phyloP scores from a whole-genome alignment of 2,888 invertebrate genomes.

The Zaprionus lineosus region DNA sequence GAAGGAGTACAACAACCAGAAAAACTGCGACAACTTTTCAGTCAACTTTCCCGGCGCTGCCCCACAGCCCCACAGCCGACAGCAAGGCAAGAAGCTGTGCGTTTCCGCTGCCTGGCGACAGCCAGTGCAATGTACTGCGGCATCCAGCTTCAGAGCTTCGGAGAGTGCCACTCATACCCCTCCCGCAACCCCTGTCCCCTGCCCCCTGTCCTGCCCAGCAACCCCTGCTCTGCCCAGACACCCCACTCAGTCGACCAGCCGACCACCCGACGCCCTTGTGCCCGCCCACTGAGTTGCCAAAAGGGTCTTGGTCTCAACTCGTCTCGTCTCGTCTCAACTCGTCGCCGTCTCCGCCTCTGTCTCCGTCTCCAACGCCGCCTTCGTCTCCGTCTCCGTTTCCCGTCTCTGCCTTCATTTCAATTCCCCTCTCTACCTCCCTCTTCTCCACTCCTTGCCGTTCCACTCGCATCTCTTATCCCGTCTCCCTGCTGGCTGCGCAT shows the following conservation, averaged over 20 bases:
- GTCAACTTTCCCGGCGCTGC: constrained; percentile 67
- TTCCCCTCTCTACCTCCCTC: neutral
- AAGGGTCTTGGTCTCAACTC: constrained; percentile 71
- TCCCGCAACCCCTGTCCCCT: constrained; percentile 4
- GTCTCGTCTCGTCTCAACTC: constrained; percentile 37
- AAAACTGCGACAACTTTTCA: constrained; percentile 67
- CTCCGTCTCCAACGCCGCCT: too few relatives aligned
- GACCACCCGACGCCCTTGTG: constrained; percentile 21
- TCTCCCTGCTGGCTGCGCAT: constrained; percentile 65
- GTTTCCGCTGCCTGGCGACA: constrained; percentile 59
- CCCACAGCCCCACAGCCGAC: constrained; percentile 58
- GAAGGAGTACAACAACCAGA: constrained; percentile 27
- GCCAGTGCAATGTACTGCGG: constrained; percentile 57
- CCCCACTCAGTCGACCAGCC: constrained; percentile 28
- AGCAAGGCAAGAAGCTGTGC: constrained; percentile 77
- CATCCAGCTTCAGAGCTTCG: constrained; percentile 1
- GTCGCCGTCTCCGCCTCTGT: neutral
- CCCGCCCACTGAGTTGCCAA: constrained; percentile 48
- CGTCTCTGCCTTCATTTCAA: too few relatives aligned
- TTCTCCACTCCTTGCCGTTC: constrained; percentile 53
- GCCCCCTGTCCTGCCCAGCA: too few relatives aligned
- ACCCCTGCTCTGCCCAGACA: too few relatives aligned
- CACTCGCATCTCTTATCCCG: constrained; percentile 13
- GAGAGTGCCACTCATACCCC: too few relatives aligned
- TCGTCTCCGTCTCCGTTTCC: constrained; percentile 14